phyloP scores from a whole-genome alignment of 2,113 vertebrate species.

The Syngnathoides biaculeatus region DNA sequence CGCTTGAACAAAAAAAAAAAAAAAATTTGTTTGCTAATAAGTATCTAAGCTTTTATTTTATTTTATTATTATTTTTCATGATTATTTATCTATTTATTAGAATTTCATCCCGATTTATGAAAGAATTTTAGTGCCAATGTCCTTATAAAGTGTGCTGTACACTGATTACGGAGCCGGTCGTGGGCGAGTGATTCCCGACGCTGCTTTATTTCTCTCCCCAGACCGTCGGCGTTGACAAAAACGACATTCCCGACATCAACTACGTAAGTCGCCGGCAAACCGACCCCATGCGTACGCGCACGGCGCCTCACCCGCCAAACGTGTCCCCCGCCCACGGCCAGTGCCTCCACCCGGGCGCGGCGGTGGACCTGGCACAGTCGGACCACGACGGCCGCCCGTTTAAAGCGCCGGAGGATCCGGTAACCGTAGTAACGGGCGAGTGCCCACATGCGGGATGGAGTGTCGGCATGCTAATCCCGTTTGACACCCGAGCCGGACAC shows the following conservation, averaged over 20 bases:
- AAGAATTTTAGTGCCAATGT: no score
- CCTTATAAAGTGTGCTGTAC: no score
- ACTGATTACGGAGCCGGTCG: no score
- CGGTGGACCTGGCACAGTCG: constrained; percentile 77
- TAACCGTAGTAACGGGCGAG: constrained; percentile 66
- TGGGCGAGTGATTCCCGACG: no score
- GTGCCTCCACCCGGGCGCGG: constrained; percentile 77
- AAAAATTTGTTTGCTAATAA: no score
- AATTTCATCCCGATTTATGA: no score
- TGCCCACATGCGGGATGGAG: constrained; percentile 61
- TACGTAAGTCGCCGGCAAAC: constrained; percentile 83
- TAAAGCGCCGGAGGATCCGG: constrained; percentile 71
- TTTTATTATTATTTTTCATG: no score
- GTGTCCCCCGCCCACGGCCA: constrained; percentile 44
- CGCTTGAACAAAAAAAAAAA: no score
- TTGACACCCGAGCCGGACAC: constrained; percentile 13
- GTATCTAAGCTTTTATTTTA: no score
- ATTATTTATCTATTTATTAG: no score
- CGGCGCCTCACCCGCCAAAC: constrained; percentile 37
- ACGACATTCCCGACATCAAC: constrained; percentile 97
- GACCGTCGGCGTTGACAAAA: constrained; percentile 99
- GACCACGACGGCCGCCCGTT: constrained; percentile 75
- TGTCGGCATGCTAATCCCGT: constrained; percentile 42
- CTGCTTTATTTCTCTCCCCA: constrained; percentile 53
- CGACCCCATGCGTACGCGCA: no score